Conservation (phyloP, 2,113 vertebrate species). For the Rallus limicola region DNA sequence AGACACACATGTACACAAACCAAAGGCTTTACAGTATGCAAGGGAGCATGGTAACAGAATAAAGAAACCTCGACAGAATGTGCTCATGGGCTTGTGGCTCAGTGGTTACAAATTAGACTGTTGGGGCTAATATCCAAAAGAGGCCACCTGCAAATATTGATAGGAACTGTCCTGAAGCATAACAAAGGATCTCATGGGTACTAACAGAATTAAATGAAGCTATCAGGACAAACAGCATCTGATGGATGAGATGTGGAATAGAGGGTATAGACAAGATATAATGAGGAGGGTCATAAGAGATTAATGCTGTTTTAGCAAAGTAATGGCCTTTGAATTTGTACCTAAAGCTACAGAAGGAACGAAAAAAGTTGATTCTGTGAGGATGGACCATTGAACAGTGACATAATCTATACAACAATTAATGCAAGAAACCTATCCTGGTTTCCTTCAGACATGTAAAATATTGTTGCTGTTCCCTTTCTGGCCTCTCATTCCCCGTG, state of each 20-base stretch:
- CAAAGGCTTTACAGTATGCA: not conserved
- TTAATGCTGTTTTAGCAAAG: not conserved
- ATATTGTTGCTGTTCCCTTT: not conserved
- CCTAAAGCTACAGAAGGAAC: not conserved
- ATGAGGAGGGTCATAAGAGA: accelerated
- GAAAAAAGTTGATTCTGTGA: not conserved
- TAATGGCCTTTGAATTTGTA: not conserved
- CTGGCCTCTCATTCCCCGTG: accelerated
- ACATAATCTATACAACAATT: not conserved
- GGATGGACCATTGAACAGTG: not conserved
- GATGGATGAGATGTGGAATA: not conserved
- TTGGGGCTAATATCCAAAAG: not conserved
- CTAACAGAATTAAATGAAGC: not conserved
- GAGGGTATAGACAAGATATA: not conserved
- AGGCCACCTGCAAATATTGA: not conserved
- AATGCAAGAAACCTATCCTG: not conserved
- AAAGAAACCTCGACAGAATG: not conserved
- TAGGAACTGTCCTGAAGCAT: not conserved
- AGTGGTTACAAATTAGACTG: not conserved
- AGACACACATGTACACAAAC: not conserved
- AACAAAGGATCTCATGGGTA: not conserved
- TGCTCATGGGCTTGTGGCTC: not conserved
- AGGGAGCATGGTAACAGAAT: not conserved
- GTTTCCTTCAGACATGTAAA: not conserved
- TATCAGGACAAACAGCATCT: not conserved